Conservation (phyloP, 2,888 invertebrate species). For the Ophioninae sp. region DNA sequence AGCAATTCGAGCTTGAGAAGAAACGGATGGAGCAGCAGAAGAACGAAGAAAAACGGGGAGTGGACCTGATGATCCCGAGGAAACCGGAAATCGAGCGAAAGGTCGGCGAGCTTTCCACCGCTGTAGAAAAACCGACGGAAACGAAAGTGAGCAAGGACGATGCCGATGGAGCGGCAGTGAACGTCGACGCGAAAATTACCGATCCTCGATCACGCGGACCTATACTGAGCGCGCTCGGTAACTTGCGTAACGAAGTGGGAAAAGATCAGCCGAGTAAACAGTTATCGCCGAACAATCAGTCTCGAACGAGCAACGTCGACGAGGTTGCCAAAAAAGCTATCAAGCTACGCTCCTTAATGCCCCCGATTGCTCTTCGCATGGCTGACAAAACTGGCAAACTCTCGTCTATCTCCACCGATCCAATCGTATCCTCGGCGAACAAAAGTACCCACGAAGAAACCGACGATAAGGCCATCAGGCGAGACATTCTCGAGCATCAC, state of each 20-base stretch:
- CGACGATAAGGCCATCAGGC: neutral
- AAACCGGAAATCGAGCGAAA: neutral
- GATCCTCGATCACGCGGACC: slow-evolving; percentile 64
- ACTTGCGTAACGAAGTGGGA: slow-evolving; percentile 54
- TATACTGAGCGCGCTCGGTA: slow-evolving; percentile 73
- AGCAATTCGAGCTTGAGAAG: slow-evolving; percentile 79
- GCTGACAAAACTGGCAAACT: neutral
- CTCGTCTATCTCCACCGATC: neutral
- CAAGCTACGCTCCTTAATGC: neutral
- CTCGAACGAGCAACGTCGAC: neutral
- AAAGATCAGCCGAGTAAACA: slow-evolving; percentile 63
- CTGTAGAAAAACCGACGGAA: neutral
- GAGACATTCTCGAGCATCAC: slow-evolving; percentile 14
- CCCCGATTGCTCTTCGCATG: slow-evolving; percentile 18
- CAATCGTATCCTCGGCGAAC: neutral
- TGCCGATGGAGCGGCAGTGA: neutral
- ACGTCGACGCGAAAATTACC: neutral
- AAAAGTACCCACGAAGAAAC: neutral
- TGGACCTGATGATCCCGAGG: neutral
- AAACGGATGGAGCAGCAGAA: slow-evolving; percentile 54
- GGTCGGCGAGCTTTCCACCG: neutral
- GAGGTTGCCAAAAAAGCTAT: too few relatives aligned
- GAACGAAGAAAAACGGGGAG: slow-evolving; percentile 10
- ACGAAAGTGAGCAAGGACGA: neutral
- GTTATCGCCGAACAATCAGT: slow-evolving; percentile 10